Percentiles rank a stretch among this genome's conserved stretches.
phyloP scores from a whole-genome alignment of 2,888 invertebrate genomes.

The Linyphia triangularis region DNA sequence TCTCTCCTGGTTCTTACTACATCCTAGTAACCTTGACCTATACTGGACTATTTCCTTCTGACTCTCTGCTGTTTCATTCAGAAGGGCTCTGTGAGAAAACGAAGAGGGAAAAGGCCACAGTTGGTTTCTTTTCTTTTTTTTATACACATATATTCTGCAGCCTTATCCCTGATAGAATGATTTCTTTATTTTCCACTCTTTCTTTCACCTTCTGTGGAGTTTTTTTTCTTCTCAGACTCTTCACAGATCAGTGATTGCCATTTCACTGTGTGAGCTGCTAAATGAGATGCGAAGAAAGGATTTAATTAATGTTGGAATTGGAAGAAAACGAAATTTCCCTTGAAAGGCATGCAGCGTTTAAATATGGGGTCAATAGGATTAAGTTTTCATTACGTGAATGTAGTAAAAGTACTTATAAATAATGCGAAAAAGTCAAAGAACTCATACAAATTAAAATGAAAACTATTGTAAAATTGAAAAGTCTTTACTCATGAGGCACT shows the following conservation, averaged over 20 bases:
- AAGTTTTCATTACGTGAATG: no score
- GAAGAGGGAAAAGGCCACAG: conserved; percentile 45
- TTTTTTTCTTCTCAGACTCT: conserved; percentile 7
- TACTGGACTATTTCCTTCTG: conserved; percentile 57
- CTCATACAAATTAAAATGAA: no score
- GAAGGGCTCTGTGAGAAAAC: conserved; percentile 43
- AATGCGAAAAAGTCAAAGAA: no score
- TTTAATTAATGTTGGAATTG: no score
- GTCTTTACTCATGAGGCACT: no score
- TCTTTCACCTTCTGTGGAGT: not conserved
- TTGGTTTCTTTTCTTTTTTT: conserved; percentile 1
- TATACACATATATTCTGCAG: conserved; percentile 28
- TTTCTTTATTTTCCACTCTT: conserved; percentile 17
- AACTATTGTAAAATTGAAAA: no score
- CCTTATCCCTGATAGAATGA: conserved; percentile 47
- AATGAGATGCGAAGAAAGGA: no score
- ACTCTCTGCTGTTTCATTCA: conserved; percentile 59
- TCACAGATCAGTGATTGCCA: conserved; percentile 9
- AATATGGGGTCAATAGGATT: no score
- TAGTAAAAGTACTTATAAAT: no score
- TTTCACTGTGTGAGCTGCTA: no score
- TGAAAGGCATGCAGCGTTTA: no score
- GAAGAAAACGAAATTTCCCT: no score
- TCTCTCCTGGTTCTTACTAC: conserved; percentile 42
- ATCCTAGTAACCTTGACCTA: conserved; percentile 71